A percentile compares a stretch with the other conserved stretches of the same genome.
phyloP scores from a whole-genome alignment of 2,113 vertebrate species.

The Hippocampus mohnikei region DNA sequence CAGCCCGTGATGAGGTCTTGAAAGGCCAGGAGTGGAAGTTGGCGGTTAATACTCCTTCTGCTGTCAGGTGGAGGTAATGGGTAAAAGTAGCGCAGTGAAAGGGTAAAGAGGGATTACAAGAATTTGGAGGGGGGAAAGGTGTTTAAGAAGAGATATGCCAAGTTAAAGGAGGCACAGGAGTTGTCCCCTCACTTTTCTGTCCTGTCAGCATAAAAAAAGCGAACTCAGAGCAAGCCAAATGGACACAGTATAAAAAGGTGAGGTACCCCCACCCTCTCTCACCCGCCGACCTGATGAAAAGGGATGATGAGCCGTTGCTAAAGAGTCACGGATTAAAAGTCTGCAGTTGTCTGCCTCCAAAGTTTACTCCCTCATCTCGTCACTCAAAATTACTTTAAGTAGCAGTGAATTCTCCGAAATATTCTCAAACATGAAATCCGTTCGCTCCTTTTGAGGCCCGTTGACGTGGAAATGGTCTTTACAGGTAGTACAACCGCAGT shows the following conservation, averaged over 20 bases:
- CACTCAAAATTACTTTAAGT: background rate
- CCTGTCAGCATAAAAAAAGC: conserved; percentile 53
- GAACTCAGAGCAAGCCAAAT: conserved; percentile 40
- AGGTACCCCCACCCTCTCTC: background rate
- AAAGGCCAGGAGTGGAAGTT: conserved; percentile 18
- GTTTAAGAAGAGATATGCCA: conserved; percentile 53
- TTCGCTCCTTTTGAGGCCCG: too few relatives aligned
- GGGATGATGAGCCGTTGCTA: conserved; percentile 34
- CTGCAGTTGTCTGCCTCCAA: background rate
- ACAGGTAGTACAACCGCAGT: background rate
- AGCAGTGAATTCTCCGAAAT: background rate
- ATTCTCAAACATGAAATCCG: background rate
- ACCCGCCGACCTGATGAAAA: background rate
- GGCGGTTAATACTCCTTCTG: background rate
- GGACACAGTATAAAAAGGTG: conserved; percentile 33
- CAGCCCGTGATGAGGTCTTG: conserved; percentile 22
- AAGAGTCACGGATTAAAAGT: conserved; percentile 23
- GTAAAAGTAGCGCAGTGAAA: conserved; percentile 17
- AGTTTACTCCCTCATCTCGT: background rate
- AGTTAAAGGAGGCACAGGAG: conserved; percentile 56
- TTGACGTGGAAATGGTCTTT: background rate
- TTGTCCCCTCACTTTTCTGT: conserved; percentile 52
- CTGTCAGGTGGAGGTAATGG: conserved; percentile 11
- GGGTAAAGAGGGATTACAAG: conserved; percentile 33
- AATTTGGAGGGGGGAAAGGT: conserved; percentile 48